Conservation (phyloP, 2,797 vertebrate species). For the Diceros bicornis region DNA sequence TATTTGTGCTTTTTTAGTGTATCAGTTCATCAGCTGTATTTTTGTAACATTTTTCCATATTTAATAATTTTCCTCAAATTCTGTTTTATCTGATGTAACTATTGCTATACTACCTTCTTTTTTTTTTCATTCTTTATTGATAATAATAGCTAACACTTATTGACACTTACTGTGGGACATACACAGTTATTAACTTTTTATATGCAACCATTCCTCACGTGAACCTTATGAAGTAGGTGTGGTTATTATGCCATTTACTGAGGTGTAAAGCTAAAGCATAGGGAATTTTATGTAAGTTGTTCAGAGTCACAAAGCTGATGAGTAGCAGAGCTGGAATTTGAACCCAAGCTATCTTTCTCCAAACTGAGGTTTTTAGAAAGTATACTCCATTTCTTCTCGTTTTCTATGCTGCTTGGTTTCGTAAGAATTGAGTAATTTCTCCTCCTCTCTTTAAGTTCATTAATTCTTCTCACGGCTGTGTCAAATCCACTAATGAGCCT, state of each 20-base stretch:
- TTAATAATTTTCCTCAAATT: slow-evolving; percentile 5
- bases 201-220: background rate
- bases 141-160: background rate
- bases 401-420: background rate
- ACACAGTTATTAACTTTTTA: background rate
- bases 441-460: background rate
- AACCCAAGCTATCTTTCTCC: background rate
- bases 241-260: background rate
- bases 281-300: background rate
- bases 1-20: background rate
- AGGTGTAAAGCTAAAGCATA: background rate
- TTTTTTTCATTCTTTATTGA: background rate
- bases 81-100: background rate
- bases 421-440: background rate
- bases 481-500: background rate
- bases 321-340: background rate
- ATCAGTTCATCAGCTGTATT: background rate
- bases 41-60: background rate
- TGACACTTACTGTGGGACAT: background rate
- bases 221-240: background rate
- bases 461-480: background rate
- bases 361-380: background rate
- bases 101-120: background rate
- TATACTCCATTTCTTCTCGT: background rate
- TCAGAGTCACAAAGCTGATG: background rate